Evolutionary conservation across 2,888 invertebrate species (phyloP).

Genomic region (Leptinotarsa haldemani): DNA sequence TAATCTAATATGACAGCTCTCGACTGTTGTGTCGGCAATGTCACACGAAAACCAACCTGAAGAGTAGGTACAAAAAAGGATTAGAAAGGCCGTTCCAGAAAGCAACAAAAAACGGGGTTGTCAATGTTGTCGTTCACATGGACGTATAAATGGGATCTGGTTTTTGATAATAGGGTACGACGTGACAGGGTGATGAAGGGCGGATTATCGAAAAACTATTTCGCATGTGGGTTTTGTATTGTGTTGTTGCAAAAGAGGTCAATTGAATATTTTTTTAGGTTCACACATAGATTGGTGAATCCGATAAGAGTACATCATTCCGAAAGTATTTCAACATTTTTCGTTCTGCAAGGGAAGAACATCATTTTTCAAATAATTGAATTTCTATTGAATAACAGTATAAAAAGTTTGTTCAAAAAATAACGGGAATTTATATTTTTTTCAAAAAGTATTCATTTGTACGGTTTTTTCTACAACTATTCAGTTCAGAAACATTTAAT

Average conservation of each 20-base stretch:
- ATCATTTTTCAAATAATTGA: no score
- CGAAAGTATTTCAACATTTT: no score
- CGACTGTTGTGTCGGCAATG: slow-evolving; percentile 47
- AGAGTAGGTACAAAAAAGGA: slow-evolving; percentile 33
- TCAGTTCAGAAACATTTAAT: no score
- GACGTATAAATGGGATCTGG: slow-evolving; percentile 23
- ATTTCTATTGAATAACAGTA: no score
- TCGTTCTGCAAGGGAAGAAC: no score
- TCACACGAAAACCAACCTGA: slow-evolving; percentile 43
- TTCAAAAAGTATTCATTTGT: no score
- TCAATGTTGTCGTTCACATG: slow-evolving; percentile 29
- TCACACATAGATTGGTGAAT: background rate
- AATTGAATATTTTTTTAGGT: slow-evolving; percentile 11
- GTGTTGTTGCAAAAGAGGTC: slow-evolving; percentile 1
- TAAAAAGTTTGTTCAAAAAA: no score
- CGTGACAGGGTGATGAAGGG: slow-evolving; percentile 23
- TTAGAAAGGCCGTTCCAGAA: slow-evolving; percentile 24
- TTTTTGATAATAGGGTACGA: slow-evolving; percentile 28
- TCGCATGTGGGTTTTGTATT: slow-evolving; percentile 17
- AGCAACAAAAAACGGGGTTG: slow-evolving; percentile 26
- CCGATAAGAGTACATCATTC: no score
- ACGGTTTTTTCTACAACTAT: no score
- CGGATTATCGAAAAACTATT: slow-evolving; percentile 27
- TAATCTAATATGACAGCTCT: slow-evolving; percentile 54
- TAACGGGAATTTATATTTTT: no score